Conservation (phyloP, 2,888 invertebrate genomes). For the Ellobium chinense region DNA sequence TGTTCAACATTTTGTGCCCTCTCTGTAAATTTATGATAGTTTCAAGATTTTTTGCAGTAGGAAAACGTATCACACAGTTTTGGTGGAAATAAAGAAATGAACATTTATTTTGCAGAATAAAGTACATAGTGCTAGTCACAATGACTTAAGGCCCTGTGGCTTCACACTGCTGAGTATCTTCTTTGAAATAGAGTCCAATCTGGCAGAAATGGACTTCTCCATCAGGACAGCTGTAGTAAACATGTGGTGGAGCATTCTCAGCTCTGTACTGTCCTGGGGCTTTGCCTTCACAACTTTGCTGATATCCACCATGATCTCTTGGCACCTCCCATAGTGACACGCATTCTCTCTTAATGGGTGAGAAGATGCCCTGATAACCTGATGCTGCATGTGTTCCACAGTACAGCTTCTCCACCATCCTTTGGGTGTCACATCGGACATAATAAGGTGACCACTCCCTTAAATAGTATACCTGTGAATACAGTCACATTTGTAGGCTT, state of each 20-base stretch:
- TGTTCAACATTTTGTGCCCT: no score
- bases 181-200: neutral
- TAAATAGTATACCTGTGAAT: neutral
- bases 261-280: neutral
- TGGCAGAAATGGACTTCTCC: conserved; percentile 11
- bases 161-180: neutral
- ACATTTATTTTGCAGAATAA: no score
- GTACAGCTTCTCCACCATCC: neutral
- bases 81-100: no score
- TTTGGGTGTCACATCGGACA: neutral
- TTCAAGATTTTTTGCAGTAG: no score
- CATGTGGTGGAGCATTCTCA: no score
- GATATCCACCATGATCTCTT: neutral
- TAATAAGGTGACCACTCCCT: conserved; percentile 8
- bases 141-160: no score
- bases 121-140: no score
- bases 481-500: no score
- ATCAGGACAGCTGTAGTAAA: conserved; percentile 22
- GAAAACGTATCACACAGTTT: no score
- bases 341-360: neutral
- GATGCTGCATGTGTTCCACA: neutral
- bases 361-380: neutral
- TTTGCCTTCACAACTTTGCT: conserved; percentile 11
- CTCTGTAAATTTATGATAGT: no score
- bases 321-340: conserved; percentile 20